Base-by-base conservation (phyloP, 2,113 vertebrate genomes). In the Australoheros scitulus region DNA sequence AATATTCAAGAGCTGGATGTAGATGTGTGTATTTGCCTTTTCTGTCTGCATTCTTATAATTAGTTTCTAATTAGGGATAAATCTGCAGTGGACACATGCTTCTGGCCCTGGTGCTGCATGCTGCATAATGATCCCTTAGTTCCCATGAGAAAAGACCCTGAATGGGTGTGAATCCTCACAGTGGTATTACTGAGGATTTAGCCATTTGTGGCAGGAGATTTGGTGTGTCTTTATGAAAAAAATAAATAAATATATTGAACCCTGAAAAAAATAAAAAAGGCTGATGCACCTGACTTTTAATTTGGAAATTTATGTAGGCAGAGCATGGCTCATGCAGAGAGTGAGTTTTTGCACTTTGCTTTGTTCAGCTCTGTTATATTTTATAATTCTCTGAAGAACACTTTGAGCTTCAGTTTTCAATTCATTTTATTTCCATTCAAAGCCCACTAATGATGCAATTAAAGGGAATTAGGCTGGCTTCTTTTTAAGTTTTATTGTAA, bases 31-130 rank as follows among this genome's bases (percentile, higher is more conserved):
- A 86, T 94, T 93, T 93, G 85, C 80, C 77, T 70, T 88, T 84
- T 88, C 76, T 52, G 84, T 83, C 78, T 93, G 88, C 90, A 93
- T 93, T 92, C 89, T 90, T 94, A 94, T 94, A 94, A 95, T 95
- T 91, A 92, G 86, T 91, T 93, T 94, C 84, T 95, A 95, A 96
- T 95, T 93, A 92, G 89, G 86, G 91, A 90, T 92, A 88, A 94
- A 93, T 87, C 88, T 82, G 76, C 63, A 11, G 52, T 68, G 68
- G 87, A 87, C 88, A 81, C 88, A 87, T 83, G 74, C 89, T 90
- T 87, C 55, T 72, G 68, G 84, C 80, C 65, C 17, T 14, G 65
- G 78, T 76, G 90, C 85, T 89, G 87, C 60, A 5, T 84, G 88
- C 86, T 90, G 91, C 88, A 92, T 95, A 93, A 90, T 91, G 89